A percentile compares a stretch with the other conserved stretches of the same genome.
Conservation (phyloP, 2,797 vertebrate species). For the Xyrichtys novacula region DNA sequence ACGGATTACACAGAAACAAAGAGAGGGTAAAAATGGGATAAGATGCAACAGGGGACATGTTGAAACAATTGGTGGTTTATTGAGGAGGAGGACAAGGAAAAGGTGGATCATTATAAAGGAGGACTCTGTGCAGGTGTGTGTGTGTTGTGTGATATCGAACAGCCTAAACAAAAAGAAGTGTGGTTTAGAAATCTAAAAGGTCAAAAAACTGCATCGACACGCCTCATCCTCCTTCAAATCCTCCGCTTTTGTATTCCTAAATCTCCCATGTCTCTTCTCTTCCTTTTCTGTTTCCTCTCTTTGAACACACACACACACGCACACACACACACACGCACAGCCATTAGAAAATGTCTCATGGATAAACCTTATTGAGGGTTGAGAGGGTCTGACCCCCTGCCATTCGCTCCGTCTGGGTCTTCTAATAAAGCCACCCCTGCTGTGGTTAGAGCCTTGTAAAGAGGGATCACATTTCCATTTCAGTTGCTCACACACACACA, state of each 20-base stretch:
- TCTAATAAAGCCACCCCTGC: conserved; percentile 59
- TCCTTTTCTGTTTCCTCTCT: conserved; percentile 7
- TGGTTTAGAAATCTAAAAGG: conserved; percentile 70
- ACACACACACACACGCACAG: conserved; percentile 9
- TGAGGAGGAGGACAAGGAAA: neutral
- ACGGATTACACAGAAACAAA: conserved; percentile 8
- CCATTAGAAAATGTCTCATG: conserved; percentile 28
- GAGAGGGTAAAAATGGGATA: conserved; percentile 8
- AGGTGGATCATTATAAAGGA: neutral
- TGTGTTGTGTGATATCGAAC: conserved; percentile 20
- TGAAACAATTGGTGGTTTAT: neutral
- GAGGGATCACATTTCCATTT: conserved; percentile 69
- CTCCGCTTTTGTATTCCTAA: conserved; percentile 8
- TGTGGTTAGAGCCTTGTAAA: conserved; percentile 58
- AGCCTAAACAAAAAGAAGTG: conserved; percentile 34
- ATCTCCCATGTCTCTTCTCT: conserved; percentile 1
- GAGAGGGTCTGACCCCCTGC: conserved; percentile 43
- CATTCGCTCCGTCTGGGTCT: conserved; percentile 35
- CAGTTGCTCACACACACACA: conserved; percentile 35
- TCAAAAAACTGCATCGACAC: conserved; percentile 55
- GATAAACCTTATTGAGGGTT: conserved; percentile 12
- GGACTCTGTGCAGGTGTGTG: conserved; percentile 5
- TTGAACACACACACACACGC: conserved; percentile 19
- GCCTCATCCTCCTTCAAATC: conserved; percentile 8
- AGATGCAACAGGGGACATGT: neutral